Conservation (phyloP, 2,888 invertebrate species). For the Ceratothoa steindachneri region DNA sequence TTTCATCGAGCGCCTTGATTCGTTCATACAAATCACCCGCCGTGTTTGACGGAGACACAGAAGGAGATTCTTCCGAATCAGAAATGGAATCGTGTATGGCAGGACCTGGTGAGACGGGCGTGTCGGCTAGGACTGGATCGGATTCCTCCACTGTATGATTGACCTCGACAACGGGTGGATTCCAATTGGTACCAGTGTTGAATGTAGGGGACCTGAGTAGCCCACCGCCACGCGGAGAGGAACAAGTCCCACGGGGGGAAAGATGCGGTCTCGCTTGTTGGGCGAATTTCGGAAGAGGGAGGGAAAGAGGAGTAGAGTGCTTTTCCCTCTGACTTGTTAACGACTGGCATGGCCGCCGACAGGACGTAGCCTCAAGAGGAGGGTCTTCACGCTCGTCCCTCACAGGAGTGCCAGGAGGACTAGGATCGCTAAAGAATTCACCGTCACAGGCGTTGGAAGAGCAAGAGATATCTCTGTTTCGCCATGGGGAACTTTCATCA, state of each 20-base stretch:
- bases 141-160: conserved; percentile 6
- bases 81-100: conserved; percentile 64
- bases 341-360: background rate
- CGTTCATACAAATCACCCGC: conserved; percentile 69
- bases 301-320: conserved; percentile 62
- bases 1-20: conserved; percentile 85
- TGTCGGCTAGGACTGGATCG: conserved; percentile 24
- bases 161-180: background rate
- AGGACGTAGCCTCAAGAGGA: conserved; percentile 47
- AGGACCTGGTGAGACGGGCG: conserved; percentile 44
- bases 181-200: conserved; percentile 18
- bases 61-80: conserved; percentile 65
- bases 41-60: conserved; percentile 58
- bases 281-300: conserved; percentile 85
- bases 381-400: conserved; percentile 76
- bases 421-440: conserved; percentile 67
- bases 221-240: conserved; percentile 32
- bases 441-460: conserved; percentile 40
- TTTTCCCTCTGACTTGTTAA: conserved; percentile 14
- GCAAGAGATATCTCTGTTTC: conserved; percentile 11
- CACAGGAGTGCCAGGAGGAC: conserved; percentile 78
- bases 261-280: conserved; percentile 39
- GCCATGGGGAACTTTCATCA: conserved; percentile 19
- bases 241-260: conserved; percentile 34
- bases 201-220: conserved; percentile 31